Conservation (phyloP, 53 echinoderm and acorn worm genomes). For the Antedon mediterranea region DNA sequence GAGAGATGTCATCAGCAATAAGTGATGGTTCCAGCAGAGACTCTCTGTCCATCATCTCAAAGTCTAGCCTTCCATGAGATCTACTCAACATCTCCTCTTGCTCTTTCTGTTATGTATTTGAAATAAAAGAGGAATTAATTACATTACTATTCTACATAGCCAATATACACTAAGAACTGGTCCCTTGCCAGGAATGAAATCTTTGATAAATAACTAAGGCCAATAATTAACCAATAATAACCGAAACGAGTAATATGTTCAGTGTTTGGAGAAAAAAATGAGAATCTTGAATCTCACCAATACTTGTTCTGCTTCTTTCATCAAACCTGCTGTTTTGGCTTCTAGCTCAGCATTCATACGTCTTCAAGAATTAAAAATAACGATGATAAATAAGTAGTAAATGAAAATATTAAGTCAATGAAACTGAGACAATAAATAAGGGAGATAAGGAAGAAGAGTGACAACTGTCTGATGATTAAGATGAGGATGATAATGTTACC, state of each 20-base stretch:
- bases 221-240: too few species aligned
- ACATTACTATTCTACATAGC: too few species aligned
- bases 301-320: conserved; percentile 79
- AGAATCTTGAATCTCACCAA: conserved; percentile 36
- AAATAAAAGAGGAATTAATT: too few species aligned
- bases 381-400: not conserved
- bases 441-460: too few species aligned
- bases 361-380: conserved; percentile 15
- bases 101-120: conserved; percentile 46
- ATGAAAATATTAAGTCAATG: not conserved
- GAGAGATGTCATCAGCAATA: conserved; percentile 79
- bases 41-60: not conserved
- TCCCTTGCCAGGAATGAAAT: too few species aligned
- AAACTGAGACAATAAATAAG: too few species aligned
- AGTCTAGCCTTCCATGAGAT: conserved; percentile 11
- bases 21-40: conserved; percentile 32
- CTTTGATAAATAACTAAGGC: too few species aligned
- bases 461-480: too few species aligned
- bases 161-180: too few species aligned
- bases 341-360: conserved; percentile 90
- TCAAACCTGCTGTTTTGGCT: conserved; percentile 87
- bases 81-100: conserved; percentile 70
- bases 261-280: too few species aligned
- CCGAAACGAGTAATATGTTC: too few species aligned
- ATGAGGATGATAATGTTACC: too few species aligned